Evolutionary conservation across 2,888 invertebrate genomes (phyloP).

Genomic region (Chirona hameri): DNA sequence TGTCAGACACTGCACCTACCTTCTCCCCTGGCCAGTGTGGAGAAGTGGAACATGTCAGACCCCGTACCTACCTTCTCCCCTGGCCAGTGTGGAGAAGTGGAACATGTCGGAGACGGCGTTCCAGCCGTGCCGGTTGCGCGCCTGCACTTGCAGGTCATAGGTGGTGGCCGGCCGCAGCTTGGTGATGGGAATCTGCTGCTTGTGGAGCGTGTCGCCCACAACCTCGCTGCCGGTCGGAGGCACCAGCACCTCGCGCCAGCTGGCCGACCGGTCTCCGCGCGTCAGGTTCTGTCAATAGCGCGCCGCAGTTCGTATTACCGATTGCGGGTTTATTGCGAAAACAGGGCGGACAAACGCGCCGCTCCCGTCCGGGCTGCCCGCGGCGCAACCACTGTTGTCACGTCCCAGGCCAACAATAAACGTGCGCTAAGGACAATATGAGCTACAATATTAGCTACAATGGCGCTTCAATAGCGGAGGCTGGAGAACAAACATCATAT

Average conservation of each 20-base stretch:
- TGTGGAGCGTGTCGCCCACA: background rate
- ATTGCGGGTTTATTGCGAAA: background rate
- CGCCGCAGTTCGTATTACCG: background rate
- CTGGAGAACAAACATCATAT: no score
- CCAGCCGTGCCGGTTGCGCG: conserved; percentile 13
- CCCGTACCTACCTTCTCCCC: background rate
- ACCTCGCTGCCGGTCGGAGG: conserved; percentile 23
- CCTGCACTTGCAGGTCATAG: conserved; percentile 10
- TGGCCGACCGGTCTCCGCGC: background rate
- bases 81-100: background rate
- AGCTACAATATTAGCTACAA: background rate
- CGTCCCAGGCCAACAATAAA: background rate
- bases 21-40: no score
- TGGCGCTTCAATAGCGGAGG: no score
- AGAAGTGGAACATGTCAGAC: no score
- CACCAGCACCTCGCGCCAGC: conserved; percentile 28
- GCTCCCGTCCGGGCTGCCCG: background rate
- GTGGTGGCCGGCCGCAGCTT: conserved; percentile 12
- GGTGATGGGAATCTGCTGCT: background rate
- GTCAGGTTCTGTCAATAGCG: background rate
- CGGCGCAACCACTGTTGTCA: background rate
- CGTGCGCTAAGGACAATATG: background rate
- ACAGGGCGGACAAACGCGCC: background rate
- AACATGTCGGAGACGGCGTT: background rate
- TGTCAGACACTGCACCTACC: background rate